Base-by-base conservation (phyloP, 2,113 vertebrate genomes). In the Eclectus roratus region DNA sequence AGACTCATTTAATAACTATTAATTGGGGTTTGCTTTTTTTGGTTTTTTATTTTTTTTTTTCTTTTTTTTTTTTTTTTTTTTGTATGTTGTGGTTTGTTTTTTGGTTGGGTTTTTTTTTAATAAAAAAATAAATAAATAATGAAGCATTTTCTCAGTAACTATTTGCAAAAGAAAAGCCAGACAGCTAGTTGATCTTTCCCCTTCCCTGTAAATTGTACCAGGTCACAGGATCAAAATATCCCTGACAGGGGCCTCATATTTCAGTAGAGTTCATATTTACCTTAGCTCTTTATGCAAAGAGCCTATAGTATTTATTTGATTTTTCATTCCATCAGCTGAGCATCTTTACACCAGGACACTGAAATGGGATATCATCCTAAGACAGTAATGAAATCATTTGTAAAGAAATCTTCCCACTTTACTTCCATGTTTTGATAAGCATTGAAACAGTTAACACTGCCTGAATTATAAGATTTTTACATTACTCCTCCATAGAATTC, bases 231-330 rank as follows among this genome's bases (percentile, higher is more conserved):
- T 31, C 44, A 63, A 56, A 80, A 9, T 25, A 56, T 3, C 11
- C 3, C 15, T 25, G 23, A 88, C 4, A 0, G 10, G 10, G 24
- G 50, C 6, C 10, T 89, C 20, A 3, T 39, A n/a, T 49, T 91
- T 66, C 55, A 63, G 28, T 29, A 49, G 11, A 13, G 7, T 70
- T 47, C 3, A 0, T n/a, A 70, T 69, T 65, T 52, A 83, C 17
- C 17, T 73, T 77, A n/a, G 16, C 3, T 77, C n/a, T n/a, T 41
- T 17, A 56, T 3, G 18, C 6, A 82, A 53, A 39, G 6, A 47
- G 4, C 2, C 10, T 28, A 11, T 0, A 24, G 3, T 31, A 29
- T 15, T 80, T 37, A 17, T 61, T 60, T 37, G 8, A 1, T 6
- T 58, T 82, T 85, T 23, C 84, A 65, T 44, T 70, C 11, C 10